phyloP scores from a whole-genome alignment of 2,797 vertebrate species.

The Pempheris klunzingeri region DNA sequence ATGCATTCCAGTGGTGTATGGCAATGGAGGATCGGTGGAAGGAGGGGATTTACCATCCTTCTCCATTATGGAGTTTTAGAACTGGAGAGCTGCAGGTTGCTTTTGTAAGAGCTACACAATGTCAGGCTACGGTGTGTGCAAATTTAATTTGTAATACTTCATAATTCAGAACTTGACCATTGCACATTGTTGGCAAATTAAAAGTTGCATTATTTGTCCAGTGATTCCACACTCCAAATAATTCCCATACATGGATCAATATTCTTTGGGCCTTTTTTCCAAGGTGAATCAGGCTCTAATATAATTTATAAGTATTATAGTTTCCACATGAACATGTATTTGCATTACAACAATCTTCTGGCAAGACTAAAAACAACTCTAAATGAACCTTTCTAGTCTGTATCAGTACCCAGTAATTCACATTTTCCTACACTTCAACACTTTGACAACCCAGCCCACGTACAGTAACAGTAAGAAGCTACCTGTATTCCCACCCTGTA shows the following conservation, averaged over 20 bases:
- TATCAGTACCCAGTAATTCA: background rate
- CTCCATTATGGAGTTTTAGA: slow-evolving; percentile 2
- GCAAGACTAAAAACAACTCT: background rate
- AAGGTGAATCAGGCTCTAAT: background rate
- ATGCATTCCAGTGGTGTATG: background rate
- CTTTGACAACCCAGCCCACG: background rate
- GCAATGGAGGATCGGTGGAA: background rate
- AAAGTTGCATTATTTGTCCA: background rate
- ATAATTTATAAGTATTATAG: background rate
- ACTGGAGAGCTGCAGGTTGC: background rate
- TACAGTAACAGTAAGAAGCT: background rate
- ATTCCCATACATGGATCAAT: background rate
- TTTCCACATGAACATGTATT: background rate
- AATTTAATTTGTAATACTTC: background rate
- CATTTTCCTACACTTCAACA: background rate
- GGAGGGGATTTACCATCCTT: background rate
- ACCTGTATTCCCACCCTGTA: background rate
- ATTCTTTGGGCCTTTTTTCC: background rate
- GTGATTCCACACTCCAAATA: background rate
- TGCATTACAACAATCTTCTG: background rate
- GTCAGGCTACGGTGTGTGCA: background rate
- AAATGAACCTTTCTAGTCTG: background rate
- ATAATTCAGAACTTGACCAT: background rate
- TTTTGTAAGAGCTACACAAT: background rate
- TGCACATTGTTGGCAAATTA: background rate